These are phyloP conservation scores for Drosophila testacea DNA, from an alignment of 2,888 invertebrate genomes.

Conservation along the genomic window DNA sequence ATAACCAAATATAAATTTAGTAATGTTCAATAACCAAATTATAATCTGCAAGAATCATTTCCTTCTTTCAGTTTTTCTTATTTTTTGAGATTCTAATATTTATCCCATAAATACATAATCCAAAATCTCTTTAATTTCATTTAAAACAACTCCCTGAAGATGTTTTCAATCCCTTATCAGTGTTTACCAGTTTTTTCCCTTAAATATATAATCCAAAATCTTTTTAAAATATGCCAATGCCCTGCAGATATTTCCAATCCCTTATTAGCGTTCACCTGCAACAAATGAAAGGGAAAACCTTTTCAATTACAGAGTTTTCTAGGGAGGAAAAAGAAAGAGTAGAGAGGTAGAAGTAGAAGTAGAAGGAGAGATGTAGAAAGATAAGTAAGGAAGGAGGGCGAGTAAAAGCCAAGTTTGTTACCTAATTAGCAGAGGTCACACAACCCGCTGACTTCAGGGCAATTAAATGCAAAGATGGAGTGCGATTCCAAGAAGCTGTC, in stretches of 20 bases:
- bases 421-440: constrained; percentile 54
- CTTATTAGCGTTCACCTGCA: constrained; percentile 38
- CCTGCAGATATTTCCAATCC: no score
- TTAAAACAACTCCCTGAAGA: neutral
- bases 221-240: neutral
- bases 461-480: constrained; percentile 71
- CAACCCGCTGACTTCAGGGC: constrained; percentile 41
- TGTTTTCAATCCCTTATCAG: neutral
- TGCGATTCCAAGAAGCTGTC: constrained; percentile 30
- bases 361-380: neutral
- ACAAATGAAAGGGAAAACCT: constrained; percentile 60
- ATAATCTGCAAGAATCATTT: no score
- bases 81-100: no score
- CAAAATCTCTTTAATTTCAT: no score
- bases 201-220: no score
- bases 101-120: no score
- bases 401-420: constrained; percentile 55
- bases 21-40: no score
- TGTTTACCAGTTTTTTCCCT: no score
- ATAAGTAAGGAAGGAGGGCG: neutral
- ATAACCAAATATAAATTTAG: no score
- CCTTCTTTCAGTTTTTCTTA: no score
- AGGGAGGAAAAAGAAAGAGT: neutral
- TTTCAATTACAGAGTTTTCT: constrained; percentile 39
- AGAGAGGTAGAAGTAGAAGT: neutral